Evolutionary conservation across 1,140 invertebrate genomes (phyloP), one percentile per base, ranked within the genome.

Genomic region (Cecropterus lyciades): DNA sequence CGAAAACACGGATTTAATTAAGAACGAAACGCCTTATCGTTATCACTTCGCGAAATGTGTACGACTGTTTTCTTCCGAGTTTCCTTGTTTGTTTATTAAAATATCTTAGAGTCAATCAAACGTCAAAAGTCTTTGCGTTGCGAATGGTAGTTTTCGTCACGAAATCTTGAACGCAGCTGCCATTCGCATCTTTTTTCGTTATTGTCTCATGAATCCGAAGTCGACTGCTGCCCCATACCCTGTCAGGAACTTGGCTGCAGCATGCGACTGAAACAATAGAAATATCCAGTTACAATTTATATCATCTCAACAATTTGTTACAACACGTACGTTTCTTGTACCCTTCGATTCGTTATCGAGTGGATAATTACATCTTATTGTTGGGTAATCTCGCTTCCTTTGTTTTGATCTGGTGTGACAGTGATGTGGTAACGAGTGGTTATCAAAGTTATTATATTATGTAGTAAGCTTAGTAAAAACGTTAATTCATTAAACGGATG

Each of bases 211-310:
- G 59, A 57, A 55, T 46, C 45, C 37, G 69, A 80, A 89, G 82
- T 91, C 89, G 71, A 91, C 76, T 52, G 88, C 89, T 73, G 89
- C 84, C 65, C 89, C 89, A 86, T 91, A 89, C 67, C 89, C 89
- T 70, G 79, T 74, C 55, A 87, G 85, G 78, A 80, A 83, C 72
- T 85, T 84, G 57, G 76, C 80, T 80, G 84, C 82, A 73, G 76
- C 85, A 62, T 81, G 81, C 76, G 84, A 81, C 88, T 91, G 87
- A 16, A 91, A 91, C 88, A 91, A 91, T 74, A 46, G 24, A 49
- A 11, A 62, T 6, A 17, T 30, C 33, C 14, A 17, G 11, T 37
- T 42, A 33, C 17, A 27, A 30, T 45, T 59, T 57, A 43, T 57
- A 43, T n/a, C 40, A 0, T 43, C 10, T 8, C 20, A n/a, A 11